Conservation (phyloP, 2,113 vertebrate genomes). For the Eudyptes chrysolophus region DNA sequence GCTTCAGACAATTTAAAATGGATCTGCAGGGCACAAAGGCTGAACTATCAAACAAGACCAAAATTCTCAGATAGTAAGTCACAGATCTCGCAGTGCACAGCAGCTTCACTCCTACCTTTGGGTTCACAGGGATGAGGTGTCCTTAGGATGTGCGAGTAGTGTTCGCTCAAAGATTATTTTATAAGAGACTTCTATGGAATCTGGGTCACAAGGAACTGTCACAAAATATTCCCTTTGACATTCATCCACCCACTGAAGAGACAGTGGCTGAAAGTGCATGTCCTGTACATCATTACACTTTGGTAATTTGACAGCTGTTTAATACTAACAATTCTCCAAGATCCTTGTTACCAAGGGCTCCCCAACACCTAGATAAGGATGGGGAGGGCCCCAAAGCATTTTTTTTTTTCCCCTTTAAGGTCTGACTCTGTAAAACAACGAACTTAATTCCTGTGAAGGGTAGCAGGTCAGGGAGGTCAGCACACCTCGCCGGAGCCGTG, state of each 20-base stretch:
- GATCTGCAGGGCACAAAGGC: constrained; percentile 52
- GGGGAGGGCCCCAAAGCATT: background rate
- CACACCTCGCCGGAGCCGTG: accelerated
- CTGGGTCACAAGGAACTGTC: constrained; percentile 52
- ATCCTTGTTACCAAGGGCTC: background rate
- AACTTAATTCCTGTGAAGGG: background rate
- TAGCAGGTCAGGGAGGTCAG: background rate
- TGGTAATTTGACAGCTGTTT: background rate
- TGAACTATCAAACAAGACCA: constrained; percentile 34
- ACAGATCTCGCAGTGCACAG: background rate
- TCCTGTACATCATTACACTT: background rate
- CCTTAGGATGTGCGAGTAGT: background rate
- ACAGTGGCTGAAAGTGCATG: background rate
- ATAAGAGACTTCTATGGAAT: constrained; percentile 1
- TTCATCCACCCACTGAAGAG: background rate
- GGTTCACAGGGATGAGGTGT: background rate
- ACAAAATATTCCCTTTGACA: constrained; percentile 53
- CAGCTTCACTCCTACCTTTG: background rate
- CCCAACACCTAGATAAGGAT: background rate
- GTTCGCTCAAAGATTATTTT: constrained; percentile 31
- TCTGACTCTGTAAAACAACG: background rate
- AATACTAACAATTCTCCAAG: background rate
- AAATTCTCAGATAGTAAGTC: constrained; percentile 29
- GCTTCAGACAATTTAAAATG: constrained; percentile 41
- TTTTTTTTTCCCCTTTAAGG: background rate